phyloP scores from a whole-genome alignment of 2,888 invertebrate genomes.

The Clitarchus hookeri region DNA sequence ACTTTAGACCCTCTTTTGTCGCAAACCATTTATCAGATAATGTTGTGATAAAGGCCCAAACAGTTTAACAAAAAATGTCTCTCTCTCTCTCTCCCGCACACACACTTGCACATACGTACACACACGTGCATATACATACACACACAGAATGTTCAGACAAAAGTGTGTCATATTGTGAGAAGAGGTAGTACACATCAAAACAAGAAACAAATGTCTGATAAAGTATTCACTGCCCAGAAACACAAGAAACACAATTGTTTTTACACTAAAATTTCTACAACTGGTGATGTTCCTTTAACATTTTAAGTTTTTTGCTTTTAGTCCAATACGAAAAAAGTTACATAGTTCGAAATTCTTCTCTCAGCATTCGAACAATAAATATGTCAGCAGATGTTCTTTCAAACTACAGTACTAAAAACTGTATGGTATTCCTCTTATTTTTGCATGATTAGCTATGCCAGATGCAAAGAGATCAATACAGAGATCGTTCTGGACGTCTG shows the following conservation, averaged over 20 bases:
- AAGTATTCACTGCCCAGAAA: too few species aligned
- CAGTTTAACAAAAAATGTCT: too few species aligned
- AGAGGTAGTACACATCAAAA: neutral
- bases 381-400: too few species aligned
- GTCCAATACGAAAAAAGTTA: too few species aligned
- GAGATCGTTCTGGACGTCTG: conserved; percentile 28
- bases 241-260: too few species aligned
- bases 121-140: neutral
- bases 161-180: neutral
- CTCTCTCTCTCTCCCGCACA: too few species aligned
- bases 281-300: neutral
- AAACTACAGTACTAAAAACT: too few species aligned
- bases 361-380: too few species aligned
- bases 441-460: conserved; percentile 5
- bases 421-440: neutral
- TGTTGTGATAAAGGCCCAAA: too few species aligned
- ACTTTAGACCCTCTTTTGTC: neutral
- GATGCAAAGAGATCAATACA: conserved; percentile 30
- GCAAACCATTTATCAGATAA: neutral
- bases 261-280: too few species aligned
- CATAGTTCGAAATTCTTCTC: too few species aligned
- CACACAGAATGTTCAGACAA: neutral
- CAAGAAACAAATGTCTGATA: too few species aligned
- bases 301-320: neutral
- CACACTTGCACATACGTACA: neutral